A percentile compares a stretch with the other conserved stretches of the same genome.
These are phyloP conservation scores for Nasonia longicornis DNA, from an alignment of 1,140 invertebrate species.

Conservation along the genomic window DNA sequence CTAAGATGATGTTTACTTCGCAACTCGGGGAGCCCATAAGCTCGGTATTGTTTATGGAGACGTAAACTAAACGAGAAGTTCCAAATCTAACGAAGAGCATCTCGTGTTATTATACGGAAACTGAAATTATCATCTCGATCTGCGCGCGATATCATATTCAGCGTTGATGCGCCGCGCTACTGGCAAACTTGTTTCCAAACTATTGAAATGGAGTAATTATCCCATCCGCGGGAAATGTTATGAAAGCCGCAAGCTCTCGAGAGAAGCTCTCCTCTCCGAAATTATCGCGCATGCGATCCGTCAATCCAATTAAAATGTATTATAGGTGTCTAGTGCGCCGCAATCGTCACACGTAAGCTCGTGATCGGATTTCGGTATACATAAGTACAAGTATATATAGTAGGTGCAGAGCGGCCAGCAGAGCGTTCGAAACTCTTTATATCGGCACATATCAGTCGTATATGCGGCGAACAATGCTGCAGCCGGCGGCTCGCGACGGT, in stretches of 20 bases:
- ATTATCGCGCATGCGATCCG: background rate
- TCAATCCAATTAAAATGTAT: background rate
- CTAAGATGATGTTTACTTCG: background rate
- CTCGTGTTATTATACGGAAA: background rate
- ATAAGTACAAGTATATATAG: no score
- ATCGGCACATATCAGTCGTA: background rate
- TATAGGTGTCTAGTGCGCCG: background rate
- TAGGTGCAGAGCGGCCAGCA: background rate
- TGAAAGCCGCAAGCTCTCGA: background rate
- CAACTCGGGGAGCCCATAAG: background rate
- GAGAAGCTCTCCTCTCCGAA: background rate
- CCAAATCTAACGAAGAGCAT: background rate
- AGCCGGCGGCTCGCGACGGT: background rate
- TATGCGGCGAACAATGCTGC: slow-evolving; percentile 1
- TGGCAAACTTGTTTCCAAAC: background rate
- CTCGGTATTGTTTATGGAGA: background rate
- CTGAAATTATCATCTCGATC: background rate
- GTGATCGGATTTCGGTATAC: no score
- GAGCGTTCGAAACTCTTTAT: background rate
- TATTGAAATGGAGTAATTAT: background rate
- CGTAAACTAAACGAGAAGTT: background rate
- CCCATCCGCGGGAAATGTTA: background rate
- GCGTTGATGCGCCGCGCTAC: background rate
- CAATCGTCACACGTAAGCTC: no score
- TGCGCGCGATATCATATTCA: background rate